Conservation (phyloP, 1,140 invertebrate species). For the Eriosoma lanigerum region DNA sequence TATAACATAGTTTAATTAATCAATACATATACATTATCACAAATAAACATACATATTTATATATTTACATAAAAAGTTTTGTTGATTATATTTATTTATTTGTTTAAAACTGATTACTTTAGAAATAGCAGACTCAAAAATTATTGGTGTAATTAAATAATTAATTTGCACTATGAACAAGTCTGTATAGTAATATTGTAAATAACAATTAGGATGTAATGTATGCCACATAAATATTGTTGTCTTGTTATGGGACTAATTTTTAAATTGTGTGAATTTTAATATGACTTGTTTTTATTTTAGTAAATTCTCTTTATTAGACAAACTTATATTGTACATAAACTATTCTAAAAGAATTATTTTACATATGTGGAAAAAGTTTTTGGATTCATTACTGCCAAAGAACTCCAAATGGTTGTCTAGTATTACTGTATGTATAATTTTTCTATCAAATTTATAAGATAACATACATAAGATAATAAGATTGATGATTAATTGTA, state of each 20-base stretch:
- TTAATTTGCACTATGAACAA: neutral
- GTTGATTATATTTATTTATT: conserved; percentile 35
- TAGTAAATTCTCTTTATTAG: conserved; percentile 23
- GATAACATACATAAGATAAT: too few species aligned
- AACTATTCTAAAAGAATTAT: conserved; percentile 18
- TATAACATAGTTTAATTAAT: conserved; percentile 57
- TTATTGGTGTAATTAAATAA: neutral
- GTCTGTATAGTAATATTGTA: conserved; percentile 20
- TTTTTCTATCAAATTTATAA: conserved; percentile 25
- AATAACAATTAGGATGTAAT: conserved; percentile 13
- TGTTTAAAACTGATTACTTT: conserved; percentile 31
- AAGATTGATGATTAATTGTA: conserved; percentile 28
- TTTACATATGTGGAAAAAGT: neutral
- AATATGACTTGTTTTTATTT: conserved; percentile 36
- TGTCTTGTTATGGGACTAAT: conserved; percentile 40
- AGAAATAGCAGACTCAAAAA: conserved; percentile 1
- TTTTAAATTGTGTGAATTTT: conserved; percentile 50
- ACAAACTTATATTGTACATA: conserved; percentile 33
- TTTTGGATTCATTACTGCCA: conserved; percentile 25
- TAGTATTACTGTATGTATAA: conserved; percentile 21
- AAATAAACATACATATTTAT: conserved; percentile 30
- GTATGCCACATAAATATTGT: neutral
- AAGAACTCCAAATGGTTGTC: conserved; percentile 43
- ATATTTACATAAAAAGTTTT: conserved; percentile 5
- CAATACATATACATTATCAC: conserved; percentile 52